Conservation (phyloP, 2,888 invertebrate genomes). For the Hyalella azteca region DNA sequence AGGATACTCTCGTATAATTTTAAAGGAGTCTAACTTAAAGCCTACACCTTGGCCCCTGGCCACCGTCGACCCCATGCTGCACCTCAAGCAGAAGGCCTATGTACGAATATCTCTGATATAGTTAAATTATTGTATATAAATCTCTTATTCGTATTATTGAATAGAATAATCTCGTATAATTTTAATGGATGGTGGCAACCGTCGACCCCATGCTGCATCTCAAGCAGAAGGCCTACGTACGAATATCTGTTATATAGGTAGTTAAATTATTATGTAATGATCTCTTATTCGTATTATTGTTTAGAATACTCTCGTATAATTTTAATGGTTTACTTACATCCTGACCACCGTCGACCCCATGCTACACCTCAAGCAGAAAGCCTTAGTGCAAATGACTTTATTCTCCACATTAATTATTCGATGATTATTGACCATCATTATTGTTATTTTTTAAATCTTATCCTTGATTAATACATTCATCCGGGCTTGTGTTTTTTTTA, state of each 20-base stretch:
- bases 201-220: slow-evolving; percentile 7
- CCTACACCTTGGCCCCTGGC: too few relatives aligned
- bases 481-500: too few relatives aligned
- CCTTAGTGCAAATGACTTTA: background rate
- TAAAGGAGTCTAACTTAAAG: too few relatives aligned
- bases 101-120: background rate
- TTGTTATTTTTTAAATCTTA: too few relatives aligned
- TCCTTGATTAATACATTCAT: too few relatives aligned
- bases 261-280: background rate
- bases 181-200: background rate
- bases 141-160: background rate
- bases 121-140: background rate
- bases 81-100: slow-evolving; percentile 30
- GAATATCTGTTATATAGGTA: background rate
- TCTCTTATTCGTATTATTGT: background rate
- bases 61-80: slow-evolving; percentile 32
- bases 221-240: background rate
- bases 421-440: too few relatives aligned
- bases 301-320: background rate
- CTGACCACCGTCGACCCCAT: slow-evolving; percentile 35
- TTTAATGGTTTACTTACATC: background rate
- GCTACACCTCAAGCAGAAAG: slow-evolving; percentile 30
- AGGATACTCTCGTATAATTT: background rate
- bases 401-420: too few relatives aligned
- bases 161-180: background rate